Base-by-base conservation (phyloP, 2,797 vertebrate species). In the Enteromius thamalakanensis region DNA sequence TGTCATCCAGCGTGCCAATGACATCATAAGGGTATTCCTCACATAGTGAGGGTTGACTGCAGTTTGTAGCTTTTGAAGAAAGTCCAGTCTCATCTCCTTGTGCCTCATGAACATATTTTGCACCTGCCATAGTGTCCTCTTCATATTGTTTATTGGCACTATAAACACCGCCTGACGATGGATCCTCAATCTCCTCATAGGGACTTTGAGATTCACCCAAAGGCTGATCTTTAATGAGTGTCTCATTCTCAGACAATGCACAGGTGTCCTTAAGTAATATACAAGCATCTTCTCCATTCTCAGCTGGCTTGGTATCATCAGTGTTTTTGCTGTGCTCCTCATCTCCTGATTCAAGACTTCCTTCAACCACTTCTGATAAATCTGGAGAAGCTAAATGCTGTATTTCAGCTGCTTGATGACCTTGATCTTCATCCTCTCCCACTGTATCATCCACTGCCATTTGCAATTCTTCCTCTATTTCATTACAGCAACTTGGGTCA, bases 11-110 rank as follows among this genome's bases (percentile, higher is more conserved):
- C 21, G 92, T 91, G 76, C 93, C 94, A 80, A 95, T 95, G 82
- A 95, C 84, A 89, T 96, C 94, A 4, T 96, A 95, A 58, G 93
- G 92, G 2, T 91, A 91, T 86, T 94, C 93, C 87, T 96, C 95
- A 47, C 0, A 87, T 64, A 93, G 85, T 42, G 93, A 93, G n/a
- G 92, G 91, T 76, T 92, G 87, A 70, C 86, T 85, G 72, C 90
- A 93, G 68, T 90, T 87, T 34, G 86, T 76, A 82, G 93, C 91
- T 85, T 93, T 92, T 47, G 90, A 87, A 68, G 92, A 91, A 79
- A 85, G 90, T 78, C 55, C 88, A 40, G 29, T 83, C 42, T 72
- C 67, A 83, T 90, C 83, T 79, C 85, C 64, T 42, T 80, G 58
- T 58, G 71, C 83, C 70, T 84, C 82, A 65, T 80, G 81, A 80